Evolutionary conservation across 2,888 invertebrate genomes (phyloP).

Genomic region (Lordiphosa fenestrarum): DNA sequence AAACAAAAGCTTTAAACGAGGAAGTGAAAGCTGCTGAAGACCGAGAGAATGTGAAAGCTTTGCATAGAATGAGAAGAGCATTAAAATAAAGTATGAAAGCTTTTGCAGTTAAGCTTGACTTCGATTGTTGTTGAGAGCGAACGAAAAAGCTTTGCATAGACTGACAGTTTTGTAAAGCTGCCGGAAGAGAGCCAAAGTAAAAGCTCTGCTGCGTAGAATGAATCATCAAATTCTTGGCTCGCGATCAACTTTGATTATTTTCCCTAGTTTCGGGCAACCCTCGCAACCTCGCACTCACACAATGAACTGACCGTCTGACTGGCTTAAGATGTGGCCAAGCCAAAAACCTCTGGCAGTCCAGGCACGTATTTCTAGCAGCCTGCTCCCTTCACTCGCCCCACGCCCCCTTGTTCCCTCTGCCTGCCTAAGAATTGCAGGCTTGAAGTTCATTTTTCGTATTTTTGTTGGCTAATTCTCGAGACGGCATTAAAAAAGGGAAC

Average conservation of each 20-base stretch:
- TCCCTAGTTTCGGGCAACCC: neutral
- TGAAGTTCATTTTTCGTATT: constrained; percentile 37
- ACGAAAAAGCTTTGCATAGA: no score
- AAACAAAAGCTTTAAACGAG: no score
- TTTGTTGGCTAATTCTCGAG: constrained; percentile 30
- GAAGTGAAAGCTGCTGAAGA: no score
- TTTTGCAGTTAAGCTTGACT: no score
- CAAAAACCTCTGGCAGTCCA: constrained; percentile 42
- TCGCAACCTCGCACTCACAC: neutral
- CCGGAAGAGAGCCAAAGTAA: no score
- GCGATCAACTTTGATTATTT: no score
- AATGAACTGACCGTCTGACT: constrained; percentile 8
- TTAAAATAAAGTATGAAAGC: no score
- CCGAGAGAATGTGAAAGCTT: no score
- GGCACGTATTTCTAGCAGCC: constrained; percentile 40
- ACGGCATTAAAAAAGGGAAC: constrained; percentile 11
- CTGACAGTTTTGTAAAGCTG: neutral
- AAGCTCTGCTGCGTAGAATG: no score
- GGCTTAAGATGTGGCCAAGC: constrained; percentile 11
- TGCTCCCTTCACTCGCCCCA: constrained; percentile 4
- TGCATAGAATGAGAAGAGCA: no score
- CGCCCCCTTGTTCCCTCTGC: neutral
- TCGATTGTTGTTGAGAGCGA: no score
- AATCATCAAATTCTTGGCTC: no score
- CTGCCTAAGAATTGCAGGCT: constrained; percentile 1